These are phyloP conservation scores for Cardiocondyla obscurior DNA, from an alignment of 1,140 invertebrate species.

Conservation along the genomic window DNA sequence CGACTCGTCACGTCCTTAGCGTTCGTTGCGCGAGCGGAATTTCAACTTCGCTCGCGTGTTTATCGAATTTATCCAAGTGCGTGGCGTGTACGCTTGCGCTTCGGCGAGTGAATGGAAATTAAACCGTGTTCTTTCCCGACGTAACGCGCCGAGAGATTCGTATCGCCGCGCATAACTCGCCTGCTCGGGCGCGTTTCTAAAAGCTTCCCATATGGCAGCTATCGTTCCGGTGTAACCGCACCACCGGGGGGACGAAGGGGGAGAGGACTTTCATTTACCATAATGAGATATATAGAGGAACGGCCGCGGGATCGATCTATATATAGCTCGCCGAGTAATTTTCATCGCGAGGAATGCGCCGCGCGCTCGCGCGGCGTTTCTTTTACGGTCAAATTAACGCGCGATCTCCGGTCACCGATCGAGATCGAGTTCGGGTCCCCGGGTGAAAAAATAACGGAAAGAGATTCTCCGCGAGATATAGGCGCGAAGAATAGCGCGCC, in stretches of 20 bases:
- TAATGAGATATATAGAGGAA: constrained; percentile 46
- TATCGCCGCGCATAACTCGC: background rate
- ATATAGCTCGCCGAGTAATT: constrained; percentile 25
- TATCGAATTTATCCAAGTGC: constrained; percentile 29
- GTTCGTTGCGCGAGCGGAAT: constrained; percentile 31
- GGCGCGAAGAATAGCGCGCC: background rate
- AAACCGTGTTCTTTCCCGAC: background rate
- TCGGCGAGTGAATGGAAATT: constrained; percentile 36
- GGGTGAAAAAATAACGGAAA: background rate
- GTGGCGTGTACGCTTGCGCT: background rate
- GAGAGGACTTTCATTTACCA: constrained; percentile 40
- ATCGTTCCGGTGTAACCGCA: background rate
- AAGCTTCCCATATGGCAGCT: constrained; percentile 49
- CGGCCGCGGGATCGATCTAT: constrained; percentile 22
- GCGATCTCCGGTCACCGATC: background rate
- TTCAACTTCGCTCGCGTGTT: constrained; percentile 20
- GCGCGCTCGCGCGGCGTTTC: background rate
- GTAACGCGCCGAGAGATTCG: background rate
- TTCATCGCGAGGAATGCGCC: constrained; percentile 13
- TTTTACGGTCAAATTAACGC: constrained; percentile 5
- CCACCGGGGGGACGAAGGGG: background rate
- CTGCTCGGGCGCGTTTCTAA: constrained; percentile 27
- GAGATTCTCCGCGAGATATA: background rate
- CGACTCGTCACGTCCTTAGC: background rate
- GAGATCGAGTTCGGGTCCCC: background rate